These are phyloP conservation scores for Mactromeris polynyma DNA, from an alignment of 2,888 invertebrate species.

Conservation along the genomic window DNA sequence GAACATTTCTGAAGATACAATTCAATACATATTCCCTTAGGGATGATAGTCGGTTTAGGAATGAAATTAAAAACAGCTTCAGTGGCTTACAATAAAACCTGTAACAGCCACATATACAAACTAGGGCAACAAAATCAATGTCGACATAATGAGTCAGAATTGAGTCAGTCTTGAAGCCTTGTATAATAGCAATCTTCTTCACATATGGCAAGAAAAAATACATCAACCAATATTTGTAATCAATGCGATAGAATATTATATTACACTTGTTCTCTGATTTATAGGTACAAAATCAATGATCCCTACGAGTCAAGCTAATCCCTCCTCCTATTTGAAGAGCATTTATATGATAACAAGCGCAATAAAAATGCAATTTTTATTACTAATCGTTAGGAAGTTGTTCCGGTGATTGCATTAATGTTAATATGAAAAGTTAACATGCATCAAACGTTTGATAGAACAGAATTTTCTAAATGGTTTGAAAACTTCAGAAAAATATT, in stretches of 20 bases:
- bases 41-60: neutral
- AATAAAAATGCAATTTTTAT: neutral
- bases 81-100: neutral
- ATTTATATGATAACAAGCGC: neutral
- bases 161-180: neutral
- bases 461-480: too few relatives aligned
- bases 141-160: slow-evolving; percentile 1
- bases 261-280: neutral
- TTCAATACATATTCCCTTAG: neutral
- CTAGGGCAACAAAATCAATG: neutral
- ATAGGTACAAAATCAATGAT: slow-evolving; percentile 1
- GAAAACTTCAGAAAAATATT: too few relatives aligned
- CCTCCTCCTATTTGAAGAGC: neutral
- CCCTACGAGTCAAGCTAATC: neutral
- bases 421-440: too few relatives aligned
- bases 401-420: neutral
- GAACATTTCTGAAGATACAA: neutral
- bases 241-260: neutral
- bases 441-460: too few relatives aligned
- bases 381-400: neutral
- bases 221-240: neutral
- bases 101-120: neutral
- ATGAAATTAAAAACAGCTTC: neutral
- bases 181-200: neutral
- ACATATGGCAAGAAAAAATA: neutral